Conservation (phyloP, 2,113 vertebrate species). For the Chrysochloris asiatica region DNA sequence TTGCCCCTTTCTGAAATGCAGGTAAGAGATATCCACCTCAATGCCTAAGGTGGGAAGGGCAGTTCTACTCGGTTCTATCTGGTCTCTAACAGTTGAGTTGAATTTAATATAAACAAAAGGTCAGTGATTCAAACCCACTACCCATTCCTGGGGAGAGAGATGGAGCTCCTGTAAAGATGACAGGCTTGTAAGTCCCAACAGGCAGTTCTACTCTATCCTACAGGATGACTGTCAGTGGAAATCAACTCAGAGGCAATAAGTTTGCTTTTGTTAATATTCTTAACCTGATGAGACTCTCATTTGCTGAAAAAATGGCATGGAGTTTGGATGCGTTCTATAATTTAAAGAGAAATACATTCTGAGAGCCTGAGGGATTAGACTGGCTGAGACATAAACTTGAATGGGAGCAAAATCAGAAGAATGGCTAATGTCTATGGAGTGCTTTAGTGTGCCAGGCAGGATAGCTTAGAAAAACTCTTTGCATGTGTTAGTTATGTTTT, state of each 20-base stretch:
- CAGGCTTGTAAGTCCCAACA: no score
- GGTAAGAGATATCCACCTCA: no score
- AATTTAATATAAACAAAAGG: no score
- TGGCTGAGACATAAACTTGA: not conserved
- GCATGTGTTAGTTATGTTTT: not conserved
- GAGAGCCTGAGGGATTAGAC: conserved; percentile 17
- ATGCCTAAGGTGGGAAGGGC: no score
- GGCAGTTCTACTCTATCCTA: not conserved
- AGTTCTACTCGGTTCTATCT: no score
- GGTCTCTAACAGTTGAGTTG: no score
- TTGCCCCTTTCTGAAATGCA: no score
- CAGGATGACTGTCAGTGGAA: no score
- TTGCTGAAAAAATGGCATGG: conserved; percentile 29
- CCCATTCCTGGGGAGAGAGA: no score
- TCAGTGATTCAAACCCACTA: no score
- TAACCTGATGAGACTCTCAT: not conserved
- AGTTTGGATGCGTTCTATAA: not conserved
- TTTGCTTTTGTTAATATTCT: not conserved
- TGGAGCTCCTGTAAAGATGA: no score
- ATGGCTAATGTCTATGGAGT: not conserved
- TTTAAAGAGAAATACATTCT: conserved; percentile 6
- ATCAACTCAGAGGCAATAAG: not conserved
- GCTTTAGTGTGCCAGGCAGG: not conserved
- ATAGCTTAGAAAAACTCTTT: not conserved
- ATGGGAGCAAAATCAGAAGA: conserved; percentile 5